Evolutionary conservation across 2,888 invertebrate species (phyloP), one percentile per base, ranked within the genome.

Genomic region (Punctoribates punctum): DNA sequence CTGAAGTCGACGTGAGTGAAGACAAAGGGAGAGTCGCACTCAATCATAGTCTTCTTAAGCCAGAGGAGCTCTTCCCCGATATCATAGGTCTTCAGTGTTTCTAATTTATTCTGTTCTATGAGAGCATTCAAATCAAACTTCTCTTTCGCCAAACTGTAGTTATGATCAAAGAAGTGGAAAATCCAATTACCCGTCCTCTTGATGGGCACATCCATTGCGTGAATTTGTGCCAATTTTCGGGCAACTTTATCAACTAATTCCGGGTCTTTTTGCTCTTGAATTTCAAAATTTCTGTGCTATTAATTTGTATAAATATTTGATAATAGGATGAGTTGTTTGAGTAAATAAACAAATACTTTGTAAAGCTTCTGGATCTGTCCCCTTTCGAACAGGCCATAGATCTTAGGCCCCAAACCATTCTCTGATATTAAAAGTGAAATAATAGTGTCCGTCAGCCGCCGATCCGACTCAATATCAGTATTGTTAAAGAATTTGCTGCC

Each of bases 301-400:
- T 2, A 96, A 95, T 67, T 13, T 6, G 2, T 60, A 25, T 15
- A 60, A 20, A 11, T 60, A 34, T 34, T 34, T 34, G 3, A 34
- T 34, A 34, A 34, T 60, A 60, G 20, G 4, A 60, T n/a, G n/a
- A n/a, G n/a, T n/a, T n/a, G n/a, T n/a, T 20, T 20, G 5, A 25
- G 20, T 11, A 3, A 60, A 5, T 23, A 60, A 20, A 20, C 4
- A 60, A 60, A 60, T 60, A 75, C 75, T 17, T 75, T n/a, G 23
- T 70, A 42, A 83, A 92, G 98, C 83, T 98, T 93, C 84, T 98
- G 98, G 77, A 99, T 91, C 77, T 98, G 88, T 0, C 98, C 95
- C 0, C 93, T 96, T 5, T 95, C 94, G 84, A 98, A 98, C 34
- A 98, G 91, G 0, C 98, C 97, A 84, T 94, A 93, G 13, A 98